phyloP scores from a whole-genome alignment of 1,140 invertebrate species.

The Xylocopa sonorina region DNA sequence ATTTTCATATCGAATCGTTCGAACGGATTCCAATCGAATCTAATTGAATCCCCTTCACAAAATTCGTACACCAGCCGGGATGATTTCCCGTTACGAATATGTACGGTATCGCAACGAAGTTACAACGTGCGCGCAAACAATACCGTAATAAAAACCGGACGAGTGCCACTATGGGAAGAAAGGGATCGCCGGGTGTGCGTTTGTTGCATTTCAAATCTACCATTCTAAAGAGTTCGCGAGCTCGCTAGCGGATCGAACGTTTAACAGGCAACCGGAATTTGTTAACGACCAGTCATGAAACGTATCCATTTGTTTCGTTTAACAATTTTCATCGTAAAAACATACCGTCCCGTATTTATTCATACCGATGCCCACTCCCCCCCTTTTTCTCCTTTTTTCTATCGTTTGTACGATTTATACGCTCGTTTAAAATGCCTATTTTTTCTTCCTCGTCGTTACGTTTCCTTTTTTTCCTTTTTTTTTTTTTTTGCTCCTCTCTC shows the following conservation, averaged over 20 bases:
- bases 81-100: not conserved
- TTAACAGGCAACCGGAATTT: conserved; percentile 1
- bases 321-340: conserved; percentile 25
- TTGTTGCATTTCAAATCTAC: not conserved
- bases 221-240: too few species aligned
- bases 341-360: not conserved
- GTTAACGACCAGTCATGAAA: conserved; percentile 46
- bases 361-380: not conserved
- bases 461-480: not conserved
- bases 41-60: not conserved
- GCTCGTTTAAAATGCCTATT: not conserved
- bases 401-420: not conserved
- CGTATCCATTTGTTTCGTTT: conserved; percentile 64
- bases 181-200: not conserved
- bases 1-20: not conserved
- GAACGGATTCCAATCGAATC: not conserved
- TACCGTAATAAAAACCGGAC: not conserved
- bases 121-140: not conserved
- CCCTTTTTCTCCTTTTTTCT: not conserved
- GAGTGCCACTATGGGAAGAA: not conserved
- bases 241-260: not conserved
- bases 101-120: not conserved
- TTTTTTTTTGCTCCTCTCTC: too few species aligned
- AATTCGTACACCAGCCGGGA: not conserved
- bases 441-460: too few species aligned